Conservation (phyloP, 2,888 invertebrate species). For the Lysandra bellargus region DNA sequence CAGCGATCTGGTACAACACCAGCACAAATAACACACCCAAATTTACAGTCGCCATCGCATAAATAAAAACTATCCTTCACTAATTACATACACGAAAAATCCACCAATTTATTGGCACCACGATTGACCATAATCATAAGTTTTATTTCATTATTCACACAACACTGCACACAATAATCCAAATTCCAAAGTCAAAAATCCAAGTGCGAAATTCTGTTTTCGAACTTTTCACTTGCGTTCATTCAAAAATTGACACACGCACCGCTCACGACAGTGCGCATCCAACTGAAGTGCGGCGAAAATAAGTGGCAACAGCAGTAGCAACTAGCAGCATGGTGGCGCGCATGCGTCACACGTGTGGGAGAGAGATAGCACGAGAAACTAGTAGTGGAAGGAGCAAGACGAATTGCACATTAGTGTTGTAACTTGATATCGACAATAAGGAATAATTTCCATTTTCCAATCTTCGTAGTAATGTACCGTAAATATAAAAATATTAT, state of each 20-base stretch:
- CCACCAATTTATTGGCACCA: constrained; percentile 54
- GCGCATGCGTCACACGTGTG: constrained; percentile 47
- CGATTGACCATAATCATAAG: constrained; percentile 57
- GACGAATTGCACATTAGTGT: constrained; percentile 48
- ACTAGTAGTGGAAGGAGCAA: constrained; percentile 54
- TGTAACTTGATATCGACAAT: constrained; percentile 33
- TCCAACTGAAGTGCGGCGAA: constrained; percentile 36
- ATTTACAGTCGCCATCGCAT: constrained; percentile 69
- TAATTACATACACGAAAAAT: constrained; percentile 55
- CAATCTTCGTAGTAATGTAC: background rate
- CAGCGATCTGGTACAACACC: constrained; percentile 64
- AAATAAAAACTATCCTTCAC: constrained; percentile 57
- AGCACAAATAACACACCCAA: constrained; percentile 68
- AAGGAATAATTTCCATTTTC: background rate
- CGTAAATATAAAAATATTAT: too few species aligned
- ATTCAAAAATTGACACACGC: constrained; percentile 34
- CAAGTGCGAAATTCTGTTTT: constrained; percentile 39
- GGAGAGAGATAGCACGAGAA: constrained; percentile 44
- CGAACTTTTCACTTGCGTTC: constrained; percentile 43
- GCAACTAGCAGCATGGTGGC: constrained; percentile 34
- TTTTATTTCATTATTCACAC: constrained; percentile 14
- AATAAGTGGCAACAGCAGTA: background rate
- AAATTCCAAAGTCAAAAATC: background rate
- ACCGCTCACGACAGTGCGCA: constrained; percentile 27
- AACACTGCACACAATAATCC: constrained; percentile 1